Evolutionary conservation across 1,140 invertebrate genomes (phyloP).

Genomic region (Bombus superbus): DNA sequence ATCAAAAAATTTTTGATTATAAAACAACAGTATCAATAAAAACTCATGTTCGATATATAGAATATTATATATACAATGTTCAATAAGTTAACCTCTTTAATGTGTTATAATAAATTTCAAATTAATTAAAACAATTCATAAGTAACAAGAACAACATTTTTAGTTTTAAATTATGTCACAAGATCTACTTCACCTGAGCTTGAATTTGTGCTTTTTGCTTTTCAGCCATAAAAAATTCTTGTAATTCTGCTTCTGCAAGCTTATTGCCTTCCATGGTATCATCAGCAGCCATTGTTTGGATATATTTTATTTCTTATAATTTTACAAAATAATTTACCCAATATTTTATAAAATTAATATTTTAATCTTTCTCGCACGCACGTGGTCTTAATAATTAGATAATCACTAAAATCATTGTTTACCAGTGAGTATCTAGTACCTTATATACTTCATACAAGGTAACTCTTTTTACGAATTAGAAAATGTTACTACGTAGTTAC

Average conservation of each 20-base stretch:
- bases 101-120: neutral
- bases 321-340: neutral
- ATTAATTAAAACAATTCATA: neutral
- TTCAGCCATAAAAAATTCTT: constrained; percentile 93
- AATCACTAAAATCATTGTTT: constrained; percentile 2
- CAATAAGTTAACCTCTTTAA: neutral
- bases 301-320: constrained; percentile 25
- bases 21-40: neutral
- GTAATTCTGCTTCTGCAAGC: constrained; percentile 85
- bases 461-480: neutral
- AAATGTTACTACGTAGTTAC: neutral
- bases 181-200: constrained; percentile 86
- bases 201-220: constrained; percentile 95
- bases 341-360: neutral
- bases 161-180: neutral
- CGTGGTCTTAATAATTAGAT: constrained; percentile 24
- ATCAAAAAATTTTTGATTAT: neutral
- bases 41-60: neutral
- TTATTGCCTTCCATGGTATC: constrained; percentile 19
- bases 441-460: too few relatives aligned
- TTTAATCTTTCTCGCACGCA: neutral
- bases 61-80: neutral
- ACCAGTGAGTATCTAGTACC: neutral
- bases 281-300: constrained; percentile 22
- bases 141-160: neutral